Evolutionary conservation across 2,888 invertebrate species (phyloP).

Genomic region (Parascotia fuliginaria): DNA sequence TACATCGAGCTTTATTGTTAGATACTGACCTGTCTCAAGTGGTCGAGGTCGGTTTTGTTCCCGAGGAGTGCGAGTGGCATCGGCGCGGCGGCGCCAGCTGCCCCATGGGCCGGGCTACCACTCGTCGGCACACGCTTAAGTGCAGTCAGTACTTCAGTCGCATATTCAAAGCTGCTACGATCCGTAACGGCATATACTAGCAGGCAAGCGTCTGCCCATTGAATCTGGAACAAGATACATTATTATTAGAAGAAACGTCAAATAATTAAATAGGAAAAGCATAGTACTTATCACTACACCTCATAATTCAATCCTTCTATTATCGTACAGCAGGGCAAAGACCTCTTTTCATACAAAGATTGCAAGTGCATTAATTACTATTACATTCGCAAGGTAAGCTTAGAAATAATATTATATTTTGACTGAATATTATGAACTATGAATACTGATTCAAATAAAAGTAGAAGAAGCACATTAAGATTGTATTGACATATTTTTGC

Average conservation of each 20-base stretch:
- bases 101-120: conserved; percentile 86
- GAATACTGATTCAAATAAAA: too few relatives aligned
- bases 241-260: too few relatives aligned
- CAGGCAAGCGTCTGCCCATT: conserved; percentile 92
- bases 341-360: too few relatives aligned
- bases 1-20: background rate
- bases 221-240: conserved; percentile 80
- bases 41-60: conserved; percentile 93
- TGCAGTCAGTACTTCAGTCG: conserved; percentile 86
- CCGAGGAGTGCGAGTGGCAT: conserved; percentile 89
- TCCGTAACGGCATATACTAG: conserved; percentile 92
- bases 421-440: too few relatives aligned
- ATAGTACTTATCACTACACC: too few relatives aligned
- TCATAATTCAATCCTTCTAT: too few relatives aligned
- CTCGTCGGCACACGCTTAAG: conserved; percentile 84
- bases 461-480: too few relatives aligned
- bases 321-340: too few relatives aligned
- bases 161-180: conserved; percentile 89
- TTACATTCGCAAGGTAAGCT: too few relatives aligned
- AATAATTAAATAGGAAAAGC: too few relatives aligned
- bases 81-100: conserved; percentile 78
- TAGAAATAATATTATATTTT: too few relatives aligned
- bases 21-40: conserved; percentile 88
- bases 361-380: too few relatives aligned
- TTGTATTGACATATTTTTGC: background rate